Conservation (phyloP, 2,888 invertebrate genomes). For the Congeria kusceri region DNA sequence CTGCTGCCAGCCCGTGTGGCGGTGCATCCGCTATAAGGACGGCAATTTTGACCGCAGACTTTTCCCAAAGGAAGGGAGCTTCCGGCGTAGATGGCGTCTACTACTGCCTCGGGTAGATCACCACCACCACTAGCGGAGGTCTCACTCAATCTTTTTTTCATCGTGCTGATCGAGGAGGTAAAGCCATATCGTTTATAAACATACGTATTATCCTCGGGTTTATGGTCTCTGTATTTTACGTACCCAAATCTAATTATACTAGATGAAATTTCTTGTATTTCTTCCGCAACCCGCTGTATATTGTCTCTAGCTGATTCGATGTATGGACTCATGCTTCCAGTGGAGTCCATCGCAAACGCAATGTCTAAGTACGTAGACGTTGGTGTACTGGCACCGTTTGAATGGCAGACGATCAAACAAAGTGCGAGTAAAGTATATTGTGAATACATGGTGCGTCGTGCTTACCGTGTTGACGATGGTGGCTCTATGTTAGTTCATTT, state of each 20-base stretch:
- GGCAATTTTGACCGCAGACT: conserved; percentile 11
- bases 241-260: conserved; percentile 3
- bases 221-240: conserved; percentile 20
- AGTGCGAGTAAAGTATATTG: too few relatives aligned
- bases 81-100: conserved; percentile 12
- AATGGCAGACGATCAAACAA: too few relatives aligned
- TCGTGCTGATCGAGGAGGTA: conserved; percentile 2
- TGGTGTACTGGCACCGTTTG: too few relatives aligned
- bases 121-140: conserved; percentile 6
- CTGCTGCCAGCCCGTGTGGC: conserved; percentile 17
- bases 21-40: conserved; percentile 17
- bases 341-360: conserved; percentile 20
- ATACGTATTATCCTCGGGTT: conserved; percentile 3
- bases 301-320: conserved; percentile 1
- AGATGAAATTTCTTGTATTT: not conserved
- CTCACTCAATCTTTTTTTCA: conserved; percentile 9
- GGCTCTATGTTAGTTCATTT: too few relatives aligned
- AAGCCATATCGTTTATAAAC: conserved; percentile 12
- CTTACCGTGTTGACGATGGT: too few relatives aligned
- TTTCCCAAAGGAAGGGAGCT: conserved; percentile 1
- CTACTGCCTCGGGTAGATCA: conserved; percentile 18
- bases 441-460: too few relatives aligned
- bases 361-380: too few relatives aligned
- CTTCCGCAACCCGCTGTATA: conserved; percentile 8
- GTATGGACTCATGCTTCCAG: conserved; percentile 24